These are phyloP conservation scores for Podilymbus podiceps DNA, from an alignment of 2,113 vertebrate species.

Conservation along the genomic window DNA sequence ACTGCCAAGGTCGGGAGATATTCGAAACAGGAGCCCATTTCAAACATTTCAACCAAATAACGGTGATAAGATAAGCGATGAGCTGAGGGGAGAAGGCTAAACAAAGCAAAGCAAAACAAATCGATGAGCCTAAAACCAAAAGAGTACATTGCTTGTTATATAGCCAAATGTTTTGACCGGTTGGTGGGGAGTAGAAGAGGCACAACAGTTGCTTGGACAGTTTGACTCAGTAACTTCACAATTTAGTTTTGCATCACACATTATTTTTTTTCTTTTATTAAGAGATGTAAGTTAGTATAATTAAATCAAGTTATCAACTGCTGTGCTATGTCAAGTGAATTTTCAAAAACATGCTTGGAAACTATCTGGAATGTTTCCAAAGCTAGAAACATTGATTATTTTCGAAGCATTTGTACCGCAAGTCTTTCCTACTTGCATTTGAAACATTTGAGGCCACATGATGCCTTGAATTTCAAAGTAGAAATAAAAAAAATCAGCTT, in stretches of 20 bases:
- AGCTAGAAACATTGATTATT: neutral
- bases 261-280: neutral
- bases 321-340: neutral
- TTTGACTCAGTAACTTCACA: neutral
- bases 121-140: conserved; percentile 12
- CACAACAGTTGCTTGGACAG: neutral
- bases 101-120: conserved; percentile 52
- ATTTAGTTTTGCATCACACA: neutral
- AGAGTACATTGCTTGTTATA: neutral
- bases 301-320: neutral
- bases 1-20: neutral
- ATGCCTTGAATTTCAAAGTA: neutral
- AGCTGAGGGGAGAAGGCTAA: neutral
- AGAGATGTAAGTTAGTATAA: neutral
- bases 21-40: conserved; percentile 27
- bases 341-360: neutral
- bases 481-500: neutral
- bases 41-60: conserved; percentile 48
- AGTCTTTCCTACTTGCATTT: neutral
- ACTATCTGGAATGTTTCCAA: neutral
- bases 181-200: neutral
- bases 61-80: conserved; percentile 44
- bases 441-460: neutral
- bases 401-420: neutral
- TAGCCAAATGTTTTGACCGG: neutral